phyloP scores from a whole-genome alignment of 2,888 invertebrate genomes.

The Octonoba sinensis region DNA sequence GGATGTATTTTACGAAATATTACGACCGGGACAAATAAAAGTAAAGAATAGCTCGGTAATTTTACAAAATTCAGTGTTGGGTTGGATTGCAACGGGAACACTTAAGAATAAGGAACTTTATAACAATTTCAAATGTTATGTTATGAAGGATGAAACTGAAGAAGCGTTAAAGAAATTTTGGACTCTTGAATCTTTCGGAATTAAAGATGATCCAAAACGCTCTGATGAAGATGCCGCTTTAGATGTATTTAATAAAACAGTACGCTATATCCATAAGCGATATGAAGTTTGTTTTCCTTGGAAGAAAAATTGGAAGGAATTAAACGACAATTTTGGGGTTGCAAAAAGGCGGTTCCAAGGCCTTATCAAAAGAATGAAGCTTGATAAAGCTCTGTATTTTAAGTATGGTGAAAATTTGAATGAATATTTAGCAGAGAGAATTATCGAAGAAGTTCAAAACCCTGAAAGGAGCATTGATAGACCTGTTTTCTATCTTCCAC shows the following conservation, averaged over 20 bases:
- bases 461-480: background rate
- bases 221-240: too few species aligned
- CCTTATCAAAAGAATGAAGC: too few species aligned
- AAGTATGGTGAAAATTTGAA: too few species aligned
- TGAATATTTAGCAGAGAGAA: too few species aligned
- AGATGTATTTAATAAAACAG: too few species aligned
- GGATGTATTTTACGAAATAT: background rate
- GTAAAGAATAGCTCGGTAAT: too few species aligned
- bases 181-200: background rate
- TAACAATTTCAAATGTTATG: too few species aligned
- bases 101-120: too few species aligned
- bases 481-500: background rate
- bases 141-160: background rate
- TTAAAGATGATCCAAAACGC: too few species aligned
- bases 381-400: too few species aligned
- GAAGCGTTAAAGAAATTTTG: background rate
- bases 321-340: background rate
- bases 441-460: background rate
- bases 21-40: background rate
- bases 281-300: conserved; percentile 4
- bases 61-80: too few species aligned
- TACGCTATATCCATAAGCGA: background rate
- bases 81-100: too few species aligned
- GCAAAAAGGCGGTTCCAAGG: background rate
- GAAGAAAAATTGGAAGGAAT: conserved; percentile 4